Evolutionary conservation across 1,140 invertebrate species (phyloP).

Genomic region (Drosophila nebulosa): DNA sequence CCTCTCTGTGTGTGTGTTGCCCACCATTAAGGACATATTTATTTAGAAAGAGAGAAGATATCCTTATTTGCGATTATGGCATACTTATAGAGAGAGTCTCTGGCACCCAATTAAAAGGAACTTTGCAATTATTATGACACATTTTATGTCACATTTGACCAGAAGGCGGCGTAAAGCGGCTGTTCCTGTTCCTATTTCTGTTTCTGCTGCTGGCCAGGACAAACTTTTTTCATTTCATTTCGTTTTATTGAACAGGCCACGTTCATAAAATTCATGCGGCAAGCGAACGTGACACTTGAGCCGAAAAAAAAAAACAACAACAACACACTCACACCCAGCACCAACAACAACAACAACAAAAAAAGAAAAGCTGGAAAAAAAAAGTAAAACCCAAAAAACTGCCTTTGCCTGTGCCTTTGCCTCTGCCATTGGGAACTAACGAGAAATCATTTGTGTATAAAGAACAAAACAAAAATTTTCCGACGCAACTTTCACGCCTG

Average conservation of each 20-base stretch:
- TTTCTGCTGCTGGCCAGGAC: neutral
- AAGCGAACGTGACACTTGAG: slow-evolving; percentile 61
- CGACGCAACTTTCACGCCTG: slow-evolving; percentile 30
- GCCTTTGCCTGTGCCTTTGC: no score
- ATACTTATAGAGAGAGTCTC: slow-evolving; percentile 33
- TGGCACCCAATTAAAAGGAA: slow-evolving; percentile 51
- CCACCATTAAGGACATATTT: neutral
- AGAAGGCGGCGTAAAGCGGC: neutral
- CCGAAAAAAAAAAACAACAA: neutral
- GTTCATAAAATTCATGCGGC: slow-evolving; percentile 58
- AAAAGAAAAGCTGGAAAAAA: neutral
- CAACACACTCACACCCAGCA: neutral
- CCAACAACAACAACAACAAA: no score
- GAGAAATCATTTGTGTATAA: slow-evolving; percentile 28
- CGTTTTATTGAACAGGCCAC: slow-evolving; percentile 51
- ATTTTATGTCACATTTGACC: slow-evolving; percentile 39
- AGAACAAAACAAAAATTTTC: slow-evolving; percentile 19
- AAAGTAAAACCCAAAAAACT: neutral
- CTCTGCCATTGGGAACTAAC: neutral
- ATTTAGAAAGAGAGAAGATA: neutral
- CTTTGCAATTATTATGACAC: slow-evolving; percentile 50
- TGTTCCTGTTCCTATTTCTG: neutral
- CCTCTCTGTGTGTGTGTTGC: no score
- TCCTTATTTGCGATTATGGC: slow-evolving; percentile 9
- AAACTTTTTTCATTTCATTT: slow-evolving; percentile 56